Base-by-base conservation (phyloP, 2,888 invertebrate species). In the Cryptus viduatorius region DNA sequence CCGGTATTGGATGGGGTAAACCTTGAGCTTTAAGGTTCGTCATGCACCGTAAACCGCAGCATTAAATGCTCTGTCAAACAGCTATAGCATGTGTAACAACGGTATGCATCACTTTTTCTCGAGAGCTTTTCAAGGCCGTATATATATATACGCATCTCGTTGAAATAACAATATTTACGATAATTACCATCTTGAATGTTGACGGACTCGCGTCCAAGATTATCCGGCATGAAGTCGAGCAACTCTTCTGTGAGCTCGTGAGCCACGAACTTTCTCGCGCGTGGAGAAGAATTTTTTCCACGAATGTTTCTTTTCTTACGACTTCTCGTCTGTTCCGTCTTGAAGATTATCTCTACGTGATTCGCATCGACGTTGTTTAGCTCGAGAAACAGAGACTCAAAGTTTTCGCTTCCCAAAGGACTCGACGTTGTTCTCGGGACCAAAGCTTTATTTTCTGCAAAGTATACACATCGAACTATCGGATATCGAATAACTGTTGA, bases 401-500 rank as follows among this genome's bases (percentile, higher is more conserved):
- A 65, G 48, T 83, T 86, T 87, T 94, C 91, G 0, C 94, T 94
- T 61, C 91, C 91, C 4, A 95, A 77, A 0, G 92, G 83, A 0
- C 89, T 88, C 19, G 50, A 69, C 1, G 24, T 0, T 59, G 75
- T 71, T 61, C 86, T 84, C 10, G 89, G 87, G 1, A 53, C 79
- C n/a, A 90, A 75, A 24, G 48, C 42, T 14, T 81, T 24, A 12
- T 69, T 69, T 19, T 48, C 81, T 83, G 64, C 1, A n/a, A 24
- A 53, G 1, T n/a, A 29, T 29, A 48, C 14, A 48, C 3, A 3
- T 3, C 24, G 12, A 19, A 37, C 4, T 8, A 7, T 8, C 1
- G 37, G 7, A 7, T 37, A 37, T 37, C 37, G 37, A 37, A 7
- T 4, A 37, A 37, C 37, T 37, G 37, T 8, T 37, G 5, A 8